These are phyloP conservation scores for Ephestia elutella DNA, from an alignment of 1,140 invertebrate species.

Conservation along the genomic window DNA sequence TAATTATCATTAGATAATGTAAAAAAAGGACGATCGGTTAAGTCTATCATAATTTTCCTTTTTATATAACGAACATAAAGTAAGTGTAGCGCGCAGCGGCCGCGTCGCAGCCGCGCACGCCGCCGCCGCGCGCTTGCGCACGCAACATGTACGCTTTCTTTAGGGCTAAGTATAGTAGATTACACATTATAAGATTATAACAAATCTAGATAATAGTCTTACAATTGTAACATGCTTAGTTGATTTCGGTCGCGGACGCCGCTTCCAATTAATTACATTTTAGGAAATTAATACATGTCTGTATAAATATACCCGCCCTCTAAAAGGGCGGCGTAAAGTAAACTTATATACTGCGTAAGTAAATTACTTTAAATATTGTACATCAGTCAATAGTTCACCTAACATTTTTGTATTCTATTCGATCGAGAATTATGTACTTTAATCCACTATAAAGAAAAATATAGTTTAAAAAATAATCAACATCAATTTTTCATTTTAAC, in stretches of 20 bases:
- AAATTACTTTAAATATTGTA: slow-evolving; percentile 76
- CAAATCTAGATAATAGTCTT: slow-evolving; percentile 71
- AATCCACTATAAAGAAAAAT: slow-evolving; percentile 67
- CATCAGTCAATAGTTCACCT: slow-evolving; percentile 74
- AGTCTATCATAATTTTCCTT: slow-evolving; percentile 75
- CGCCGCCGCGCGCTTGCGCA: slow-evolving; percentile 16
- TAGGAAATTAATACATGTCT: slow-evolving; percentile 67
- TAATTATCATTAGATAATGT: slow-evolving; percentile 74
- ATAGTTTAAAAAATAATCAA: slow-evolving; percentile 74
- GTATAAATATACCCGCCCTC: slow-evolving; percentile 59
- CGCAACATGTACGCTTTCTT: slow-evolving; percentile 25
- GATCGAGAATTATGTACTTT: slow-evolving; percentile 74
- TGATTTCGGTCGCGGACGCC: slow-evolving; percentile 51
- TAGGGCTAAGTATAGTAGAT: slow-evolving; percentile 51
- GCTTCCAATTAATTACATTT: slow-evolving; percentile 68
- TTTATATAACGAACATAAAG: slow-evolving; percentile 73
- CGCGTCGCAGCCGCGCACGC: slow-evolving; percentile 18
- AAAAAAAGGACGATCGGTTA: slow-evolving; percentile 65
- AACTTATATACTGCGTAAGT: slow-evolving; percentile 75
- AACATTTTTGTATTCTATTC: slow-evolving; percentile 71
- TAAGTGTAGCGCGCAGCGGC: slow-evolving; percentile 22
- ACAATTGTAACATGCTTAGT: slow-evolving; percentile 64
- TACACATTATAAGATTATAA: slow-evolving; percentile 62
- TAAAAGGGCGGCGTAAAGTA: slow-evolving; percentile 53
- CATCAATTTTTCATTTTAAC: slow-evolving; percentile 72